These are phyloP conservation scores for Proctacanthus coquilletti DNA, from an alignment of 1,140 invertebrate genomes.

Conservation along the genomic window DNA sequence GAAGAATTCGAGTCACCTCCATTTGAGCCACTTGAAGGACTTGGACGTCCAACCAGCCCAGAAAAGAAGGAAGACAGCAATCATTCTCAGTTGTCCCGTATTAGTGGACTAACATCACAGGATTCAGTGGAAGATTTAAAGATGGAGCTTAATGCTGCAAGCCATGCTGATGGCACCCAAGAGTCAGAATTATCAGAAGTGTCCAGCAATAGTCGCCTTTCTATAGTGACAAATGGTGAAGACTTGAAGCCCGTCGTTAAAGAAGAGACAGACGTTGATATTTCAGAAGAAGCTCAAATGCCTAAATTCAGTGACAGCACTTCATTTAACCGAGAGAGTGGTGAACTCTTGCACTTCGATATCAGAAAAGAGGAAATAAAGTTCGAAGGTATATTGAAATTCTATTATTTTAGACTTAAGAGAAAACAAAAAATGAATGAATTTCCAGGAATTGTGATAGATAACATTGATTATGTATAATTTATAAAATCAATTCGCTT, in stretches of 20 bases:
- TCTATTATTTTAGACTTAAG: no score
- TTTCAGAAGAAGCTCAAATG: slow-evolving; percentile 27
- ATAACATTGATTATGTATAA: no score
- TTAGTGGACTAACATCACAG: slow-evolving; percentile 40
- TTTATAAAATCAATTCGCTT: no score
- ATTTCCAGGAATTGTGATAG: no score
- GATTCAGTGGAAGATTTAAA: slow-evolving; percentile 10
- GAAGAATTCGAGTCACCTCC: slow-evolving; percentile 48
- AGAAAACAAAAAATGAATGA: no score
- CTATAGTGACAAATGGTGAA: slow-evolving; percentile 31
- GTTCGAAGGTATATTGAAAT: slow-evolving; percentile 17
- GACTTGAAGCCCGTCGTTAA: slow-evolving; percentile 5
- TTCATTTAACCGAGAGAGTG: slow-evolving; percentile 1
- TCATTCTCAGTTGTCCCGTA: slow-evolving; percentile 40
- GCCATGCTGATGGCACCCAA: slow-evolving; percentile 12
- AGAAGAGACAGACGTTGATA: slow-evolving; percentile 14
- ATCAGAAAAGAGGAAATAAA: slow-evolving; percentile 29
- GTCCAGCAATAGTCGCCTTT: slow-evolving; percentile 41
- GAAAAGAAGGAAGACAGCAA: slow-evolving; percentile 15
- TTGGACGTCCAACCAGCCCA: slow-evolving; percentile 2
- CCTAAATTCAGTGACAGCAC: slow-evolving; percentile 27
- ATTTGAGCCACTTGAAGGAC: slow-evolving; percentile 42
- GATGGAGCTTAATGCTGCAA: background rate
- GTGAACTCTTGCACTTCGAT: slow-evolving; percentile 19
- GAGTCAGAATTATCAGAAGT: slow-evolving; percentile 43